Percentiles rank a stretch among this genome's conserved stretches.
These are phyloP conservation scores for Centropyge bicolor DNA, from an alignment of 2,797 vertebrate species.

Conservation along the genomic window DNA sequence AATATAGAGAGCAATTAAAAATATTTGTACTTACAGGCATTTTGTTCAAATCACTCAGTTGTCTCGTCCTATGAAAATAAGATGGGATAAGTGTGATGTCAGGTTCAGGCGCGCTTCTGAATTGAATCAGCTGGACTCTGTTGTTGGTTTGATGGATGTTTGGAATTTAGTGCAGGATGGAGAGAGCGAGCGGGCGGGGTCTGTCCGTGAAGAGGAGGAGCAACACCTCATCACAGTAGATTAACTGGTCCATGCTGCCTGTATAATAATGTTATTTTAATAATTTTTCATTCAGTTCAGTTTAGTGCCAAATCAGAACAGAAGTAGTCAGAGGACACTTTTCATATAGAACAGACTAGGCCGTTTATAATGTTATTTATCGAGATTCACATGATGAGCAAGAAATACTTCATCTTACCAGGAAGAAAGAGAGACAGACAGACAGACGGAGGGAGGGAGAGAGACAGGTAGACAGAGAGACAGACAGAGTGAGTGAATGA, in stretches of 20 bases:
- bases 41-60: constrained; percentile 22
- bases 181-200: constrained; percentile 19
- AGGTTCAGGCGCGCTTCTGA: neutral
- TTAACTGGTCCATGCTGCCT: neutral
- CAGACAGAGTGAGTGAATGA: too few species aligned
- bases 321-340: too few species aligned
- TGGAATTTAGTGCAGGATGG: neutral
- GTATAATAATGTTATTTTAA: neutral
- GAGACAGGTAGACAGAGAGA: too few species aligned
- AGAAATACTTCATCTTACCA: too few species aligned
- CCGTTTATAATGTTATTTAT: too few species aligned
- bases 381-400: too few species aligned
- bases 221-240: neutral
- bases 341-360: too few species aligned
- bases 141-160: neutral
- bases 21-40: constrained; percentile 75
- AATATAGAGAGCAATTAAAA: neutral
- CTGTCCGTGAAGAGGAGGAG: neutral
- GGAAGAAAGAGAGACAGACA: too few species aligned
- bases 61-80: neutral
- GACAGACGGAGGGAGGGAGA: too few species aligned
- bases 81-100: accelerated
- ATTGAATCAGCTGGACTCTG: constrained; percentile 6
- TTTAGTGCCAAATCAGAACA: too few species aligned
- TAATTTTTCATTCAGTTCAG: neutral